A percentile compares a stretch with the other conserved stretches of the same genome.
phyloP scores from a whole-genome alignment of 92 coral and sea anemone species.

The Heliopora coerulea region DNA sequence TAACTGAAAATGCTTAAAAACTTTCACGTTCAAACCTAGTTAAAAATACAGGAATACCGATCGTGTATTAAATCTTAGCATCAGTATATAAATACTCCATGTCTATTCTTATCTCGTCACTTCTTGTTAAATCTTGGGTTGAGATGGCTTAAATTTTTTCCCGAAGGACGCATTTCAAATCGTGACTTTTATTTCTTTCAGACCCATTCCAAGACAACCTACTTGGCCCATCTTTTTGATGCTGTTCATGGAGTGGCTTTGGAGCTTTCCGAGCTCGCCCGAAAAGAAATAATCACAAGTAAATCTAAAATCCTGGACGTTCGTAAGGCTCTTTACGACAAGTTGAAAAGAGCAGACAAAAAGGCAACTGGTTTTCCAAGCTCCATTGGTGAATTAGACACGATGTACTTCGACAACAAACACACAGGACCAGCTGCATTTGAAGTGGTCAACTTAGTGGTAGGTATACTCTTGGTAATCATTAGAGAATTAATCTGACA shows the following conservation, averaged over 20 bases:
- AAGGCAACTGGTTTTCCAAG: constrained; percentile 78
- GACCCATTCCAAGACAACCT: constrained; percentile 76
- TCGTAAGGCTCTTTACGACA: constrained; percentile 78
- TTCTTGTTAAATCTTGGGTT: too few relatives aligned
- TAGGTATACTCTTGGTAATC: constrained; percentile 48
- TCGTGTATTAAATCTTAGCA: too few relatives aligned
- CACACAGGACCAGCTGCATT: constrained; percentile 83
- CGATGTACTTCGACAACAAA: constrained; percentile 85
- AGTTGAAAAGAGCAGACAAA: constrained; percentile 70
- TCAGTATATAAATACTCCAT: too few relatives aligned
- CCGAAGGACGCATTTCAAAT: neutral
- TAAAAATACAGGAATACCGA: too few relatives aligned
- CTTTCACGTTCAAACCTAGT: too few relatives aligned
- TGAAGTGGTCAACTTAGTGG: constrained; percentile 95
- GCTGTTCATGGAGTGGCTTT: constrained; percentile 96
- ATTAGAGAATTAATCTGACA: too few relatives aligned
- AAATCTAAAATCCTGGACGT: constrained; percentile 73
- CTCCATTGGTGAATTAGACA: constrained; percentile 77
- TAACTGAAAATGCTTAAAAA: too few relatives aligned
- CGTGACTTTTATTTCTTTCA: constrained; percentile 49
- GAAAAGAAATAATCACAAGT: constrained; percentile 86
- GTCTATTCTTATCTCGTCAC: too few relatives aligned
- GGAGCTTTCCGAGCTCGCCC: constrained; percentile 94
- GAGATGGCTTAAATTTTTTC: too few relatives aligned
- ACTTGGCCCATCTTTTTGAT: constrained; percentile 89